Conservation (phyloP, 2,888 invertebrate species). For the Himalopsyche tibetana region DNA sequence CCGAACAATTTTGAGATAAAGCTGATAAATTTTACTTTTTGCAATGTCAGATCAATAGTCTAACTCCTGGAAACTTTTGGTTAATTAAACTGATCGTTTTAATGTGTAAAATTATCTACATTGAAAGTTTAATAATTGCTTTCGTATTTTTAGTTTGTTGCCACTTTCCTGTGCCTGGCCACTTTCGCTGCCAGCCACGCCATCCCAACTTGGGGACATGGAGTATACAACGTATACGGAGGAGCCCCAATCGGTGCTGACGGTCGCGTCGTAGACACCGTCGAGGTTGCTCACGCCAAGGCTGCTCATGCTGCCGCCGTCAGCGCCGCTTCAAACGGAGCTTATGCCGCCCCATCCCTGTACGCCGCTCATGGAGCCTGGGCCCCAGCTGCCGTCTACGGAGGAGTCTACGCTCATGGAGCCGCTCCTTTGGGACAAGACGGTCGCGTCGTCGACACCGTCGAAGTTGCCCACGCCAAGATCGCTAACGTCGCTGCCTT, state of each 20-base stretch:
- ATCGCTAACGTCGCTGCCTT: slow-evolving; percentile 66
- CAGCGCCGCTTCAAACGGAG: slow-evolving; percentile 66
- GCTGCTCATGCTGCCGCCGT: not conserved
- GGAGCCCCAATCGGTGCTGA: slow-evolving; percentile 54
- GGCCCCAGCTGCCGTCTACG: slow-evolving; percentile 31
- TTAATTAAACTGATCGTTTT: too few relatives aligned
- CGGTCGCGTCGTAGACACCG: slow-evolving; percentile 47
- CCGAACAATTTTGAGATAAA: too few relatives aligned
- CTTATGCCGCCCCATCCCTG: slow-evolving; percentile 7
- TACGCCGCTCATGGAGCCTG: slow-evolving; percentile 41
- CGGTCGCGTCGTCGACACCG: slow-evolving; percentile 61
- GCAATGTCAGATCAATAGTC: too few relatives aligned
- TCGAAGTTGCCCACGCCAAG: slow-evolving; percentile 59
- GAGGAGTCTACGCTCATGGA: slow-evolving; percentile 59
- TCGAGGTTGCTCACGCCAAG: slow-evolving; percentile 54
- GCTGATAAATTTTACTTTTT: too few relatives aligned
- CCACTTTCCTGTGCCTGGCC: slow-evolving; percentile 59
- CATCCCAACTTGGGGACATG: slow-evolving; percentile 34
- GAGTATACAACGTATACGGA: slow-evolving; percentile 37
- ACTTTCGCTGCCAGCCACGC: slow-evolving; percentile 48
- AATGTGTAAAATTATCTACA: too few relatives aligned
- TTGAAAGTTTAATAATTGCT: not conserved
- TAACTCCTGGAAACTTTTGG: too few relatives aligned
- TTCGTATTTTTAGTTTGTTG: slow-evolving; percentile 51
- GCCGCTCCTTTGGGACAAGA: slow-evolving; percentile 59